phyloP scores from a whole-genome alignment of 2,888 invertebrate species.

The Anarsia innoxiella region DNA sequence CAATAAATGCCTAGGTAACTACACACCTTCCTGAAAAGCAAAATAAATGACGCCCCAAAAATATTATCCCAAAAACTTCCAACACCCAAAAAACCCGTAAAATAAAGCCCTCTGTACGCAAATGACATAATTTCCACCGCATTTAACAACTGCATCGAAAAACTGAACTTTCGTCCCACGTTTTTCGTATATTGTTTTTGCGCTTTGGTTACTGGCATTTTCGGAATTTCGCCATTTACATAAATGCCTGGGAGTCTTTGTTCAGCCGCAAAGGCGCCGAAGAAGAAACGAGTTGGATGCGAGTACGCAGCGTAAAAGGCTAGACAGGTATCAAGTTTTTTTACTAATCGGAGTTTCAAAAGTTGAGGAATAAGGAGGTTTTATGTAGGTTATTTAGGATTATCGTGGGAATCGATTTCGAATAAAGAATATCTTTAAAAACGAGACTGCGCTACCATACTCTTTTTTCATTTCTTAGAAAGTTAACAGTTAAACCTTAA shows the following conservation, averaged over 20 bases:
- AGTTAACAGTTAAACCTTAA: too few relatives aligned
- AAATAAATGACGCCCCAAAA: too few relatives aligned
- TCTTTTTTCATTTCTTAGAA: too few relatives aligned
- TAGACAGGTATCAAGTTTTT: conserved; percentile 11
- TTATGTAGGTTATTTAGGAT: too few relatives aligned
- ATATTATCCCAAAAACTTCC: too few relatives aligned
- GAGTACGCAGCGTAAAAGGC: conserved; percentile 25
- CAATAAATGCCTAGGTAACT: too few relatives aligned
- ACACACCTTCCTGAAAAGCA: too few relatives aligned
- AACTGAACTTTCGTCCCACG: conserved; percentile 58
- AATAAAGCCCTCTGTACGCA: too few relatives aligned
- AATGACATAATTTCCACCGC: conserved; percentile 16
- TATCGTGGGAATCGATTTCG: too few relatives aligned
- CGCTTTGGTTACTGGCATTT: conserved; percentile 51
- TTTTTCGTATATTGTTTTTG: conserved; percentile 63
- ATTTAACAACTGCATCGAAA: conserved; percentile 29
- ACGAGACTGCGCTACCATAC: too few relatives aligned
- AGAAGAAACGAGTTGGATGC: conserved; percentile 32
- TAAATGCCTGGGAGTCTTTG: conserved; percentile 64
- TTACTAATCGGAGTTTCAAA: conserved; percentile 14
- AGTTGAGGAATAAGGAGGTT: conserved; percentile 12
- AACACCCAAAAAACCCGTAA: too few relatives aligned
- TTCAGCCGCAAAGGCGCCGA: conserved; percentile 68
- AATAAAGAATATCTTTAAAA: too few relatives aligned
- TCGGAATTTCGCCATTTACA: conserved; percentile 70